These are phyloP conservation scores for Sphaeramia orbicularis DNA, from an alignment of 2,797 vertebrate genomes.

Conservation along the genomic window DNA sequence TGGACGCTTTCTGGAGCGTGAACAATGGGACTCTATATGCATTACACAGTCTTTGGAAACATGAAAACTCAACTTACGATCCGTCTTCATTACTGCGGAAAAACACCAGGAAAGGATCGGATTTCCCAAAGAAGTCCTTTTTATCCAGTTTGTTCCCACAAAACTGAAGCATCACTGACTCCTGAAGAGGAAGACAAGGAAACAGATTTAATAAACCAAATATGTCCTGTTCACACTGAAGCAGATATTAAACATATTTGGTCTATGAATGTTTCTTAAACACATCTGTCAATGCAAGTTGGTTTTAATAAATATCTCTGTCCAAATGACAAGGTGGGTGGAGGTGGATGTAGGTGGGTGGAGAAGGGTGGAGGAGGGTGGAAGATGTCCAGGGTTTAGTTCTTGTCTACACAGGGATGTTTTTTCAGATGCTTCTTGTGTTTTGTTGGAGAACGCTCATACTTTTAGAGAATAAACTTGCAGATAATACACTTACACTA, in stretches of 20 bases:
- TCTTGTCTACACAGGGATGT: too few relatives aligned
- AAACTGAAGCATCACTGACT: conserved; percentile 94
- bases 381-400: too few relatives aligned
- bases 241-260: too few relatives aligned
- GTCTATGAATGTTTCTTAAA: too few relatives aligned
- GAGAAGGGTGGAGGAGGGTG: too few relatives aligned
- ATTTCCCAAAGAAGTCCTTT: conserved; percentile 96
- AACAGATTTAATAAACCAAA: conserved; percentile 5
- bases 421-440: background rate
- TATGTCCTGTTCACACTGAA: too few relatives aligned
- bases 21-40: conserved; percentile 38
- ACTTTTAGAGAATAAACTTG: conserved; percentile 19
- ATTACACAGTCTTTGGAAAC: conserved; percentile 18
- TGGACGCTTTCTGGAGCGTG: conserved; percentile 66
- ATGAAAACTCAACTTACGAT: conserved; percentile 84
- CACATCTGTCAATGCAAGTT: too few relatives aligned
- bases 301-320: too few relatives aligned
- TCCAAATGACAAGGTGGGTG: too few relatives aligned
- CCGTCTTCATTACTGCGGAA: conserved; percentile 94
- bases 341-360: too few relatives aligned
- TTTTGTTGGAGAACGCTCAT: background rate
- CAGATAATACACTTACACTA: background rate
- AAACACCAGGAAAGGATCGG: conserved; percentile 94
- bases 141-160: conserved; percentile 96
- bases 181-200: conserved; percentile 72